Evolutionary conservation across 2,888 invertebrate species (phyloP), one percentile per base, ranked within the genome.

Genomic region (Drosophila prolongata): DNA sequence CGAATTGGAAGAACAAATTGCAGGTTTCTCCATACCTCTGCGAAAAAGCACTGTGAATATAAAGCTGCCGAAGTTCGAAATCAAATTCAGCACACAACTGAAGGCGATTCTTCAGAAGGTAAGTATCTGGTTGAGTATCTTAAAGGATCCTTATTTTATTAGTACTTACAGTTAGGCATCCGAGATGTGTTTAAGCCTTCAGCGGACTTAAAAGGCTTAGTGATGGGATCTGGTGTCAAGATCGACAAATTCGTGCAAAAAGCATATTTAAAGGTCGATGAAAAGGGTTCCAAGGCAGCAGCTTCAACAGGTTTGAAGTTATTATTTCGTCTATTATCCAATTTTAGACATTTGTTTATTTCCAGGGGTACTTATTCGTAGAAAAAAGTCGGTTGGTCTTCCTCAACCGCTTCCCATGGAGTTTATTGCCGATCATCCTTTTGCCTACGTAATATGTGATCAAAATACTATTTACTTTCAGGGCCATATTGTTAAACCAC

Each of bases 221-320:
- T 95, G 40, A 91, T 94, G 6, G 24, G 34, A 78, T 72, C 1
- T 0, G 34, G 6, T 11, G 11, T 27, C 5, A 14, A 8, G 8
- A 40, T 53, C 5, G 53, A 53, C 8, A 53, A 0, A 92, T 93
- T 95, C 1, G 90, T 96, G 1, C 97, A 97, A 89, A 97, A 97
- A 90, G 96, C 97, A 0, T 96, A 95, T 89, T 95, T 97, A 77
- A 96, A 96, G 89, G 96, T 97, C 0, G 96, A 96, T 89, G 97
- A 97, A 89, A 95, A 96, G 90, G 97, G 97, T 0, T 95, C 96
- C 1, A 97, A 97, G 90, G 97, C 97, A 0, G 96, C 97, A 19
- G 97, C 96, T 0, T 96, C 96, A 43, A 96, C 97, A 34, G 71
- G 80, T 79, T 66, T 11, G 6, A 14, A n/a, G 11, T 34, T 6